phyloP scores from a whole-genome alignment of 2,888 invertebrate species.

The Drosophila buzzatii region DNA sequence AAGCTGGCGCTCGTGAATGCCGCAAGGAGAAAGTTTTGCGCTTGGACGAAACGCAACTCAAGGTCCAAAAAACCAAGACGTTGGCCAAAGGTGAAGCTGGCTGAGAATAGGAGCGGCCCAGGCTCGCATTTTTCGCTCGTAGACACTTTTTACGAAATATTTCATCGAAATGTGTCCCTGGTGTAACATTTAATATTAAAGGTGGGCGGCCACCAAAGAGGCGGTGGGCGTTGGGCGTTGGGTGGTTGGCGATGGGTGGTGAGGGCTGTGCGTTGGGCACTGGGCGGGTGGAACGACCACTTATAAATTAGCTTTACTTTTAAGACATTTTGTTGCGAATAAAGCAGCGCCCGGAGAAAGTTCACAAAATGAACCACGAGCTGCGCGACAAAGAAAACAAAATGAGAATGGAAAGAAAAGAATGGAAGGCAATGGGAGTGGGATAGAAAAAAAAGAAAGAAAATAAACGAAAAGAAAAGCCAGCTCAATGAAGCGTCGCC shows the following conservation, averaged over 20 bases:
- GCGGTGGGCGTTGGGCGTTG: constrained; percentile 30
- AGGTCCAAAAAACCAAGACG: constrained; percentile 47
- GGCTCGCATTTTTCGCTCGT: constrained; percentile 79
- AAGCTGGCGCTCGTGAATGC: constrained; percentile 63
- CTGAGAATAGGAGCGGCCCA: constrained; percentile 47
- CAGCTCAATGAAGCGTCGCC: constrained; percentile 63
- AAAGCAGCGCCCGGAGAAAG: constrained; percentile 71
- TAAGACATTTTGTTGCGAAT: constrained; percentile 80
- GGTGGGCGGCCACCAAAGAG: constrained; percentile 59
- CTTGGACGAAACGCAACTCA: constrained; percentile 43
- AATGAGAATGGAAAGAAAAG: constrained; percentile 4
- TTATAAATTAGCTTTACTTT: constrained; percentile 83
- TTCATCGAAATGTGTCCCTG: constrained; percentile 86
- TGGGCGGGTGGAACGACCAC: constrained; percentile 47
- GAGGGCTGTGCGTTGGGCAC: constrained; percentile 28
- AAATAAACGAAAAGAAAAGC: constrained; percentile 36
- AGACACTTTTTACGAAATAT: constrained; percentile 85
- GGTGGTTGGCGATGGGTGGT: constrained; percentile 27
- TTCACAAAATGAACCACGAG: constrained; percentile 61
- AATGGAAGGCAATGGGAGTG: constrained; percentile 10
- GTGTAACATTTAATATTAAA: constrained; percentile 85
- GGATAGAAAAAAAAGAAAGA: constrained; percentile 7
- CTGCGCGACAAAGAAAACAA: constrained; percentile 43
- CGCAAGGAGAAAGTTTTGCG: constrained; percentile 81
- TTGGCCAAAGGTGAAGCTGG: constrained; percentile 50